Evolutionary conservation across 2,797 vertebrate genomes (phyloP), one percentile per base, ranked within the genome.

Genomic region (Halcyon chelicuti): DNA sequence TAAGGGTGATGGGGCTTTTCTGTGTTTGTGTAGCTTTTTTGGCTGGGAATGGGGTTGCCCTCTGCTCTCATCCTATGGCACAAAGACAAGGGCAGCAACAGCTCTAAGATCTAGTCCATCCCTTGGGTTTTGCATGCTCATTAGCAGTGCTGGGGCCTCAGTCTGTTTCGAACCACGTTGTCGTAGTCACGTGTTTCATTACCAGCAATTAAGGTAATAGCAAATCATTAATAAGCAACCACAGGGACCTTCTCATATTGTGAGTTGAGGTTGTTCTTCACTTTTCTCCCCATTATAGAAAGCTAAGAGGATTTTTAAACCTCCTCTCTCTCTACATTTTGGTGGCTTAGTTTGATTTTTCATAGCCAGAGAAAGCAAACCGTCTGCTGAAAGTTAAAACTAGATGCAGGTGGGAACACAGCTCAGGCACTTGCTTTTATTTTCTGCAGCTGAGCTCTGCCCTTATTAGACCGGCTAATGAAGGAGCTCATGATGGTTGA

Each of bases 61-160:
- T 15, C 9, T 44, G 10, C 12, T 82, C 13, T 66, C 18, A 8
- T 17, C 17, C 46, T 28, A 13, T 19, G 18, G 22, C 33, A 35
- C 37, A 62, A 54, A 75, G 54, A 57, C 0, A 0, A 60, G 22
- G n/a, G 20, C 31, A 86, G 26, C 49, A 66, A 21, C 21, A 39
- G 12, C 19, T 65, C 31, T 42, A 40, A 77, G 37, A 35, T 62
- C 23, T 65, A 13, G 20, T n/a, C 19, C 19, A 19, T 58, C 31
- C 57, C 31, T 37, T 49, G 57, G 44, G 44, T 14, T 90, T 74
- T 80, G 31, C 33, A 29, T 0, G 0, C 2, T 44, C 2, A 0
- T 52, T 68, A 37, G 21, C 1, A 2, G 33, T 61, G 8, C 47
- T 71, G 47, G 9, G 17, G 10, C 51, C 37, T 63, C 29, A 13